Evolutionary conservation across 2,888 invertebrate species (phyloP), one percentile per base, ranked within the genome.

Genomic region (Syrista parreyssii): DNA sequence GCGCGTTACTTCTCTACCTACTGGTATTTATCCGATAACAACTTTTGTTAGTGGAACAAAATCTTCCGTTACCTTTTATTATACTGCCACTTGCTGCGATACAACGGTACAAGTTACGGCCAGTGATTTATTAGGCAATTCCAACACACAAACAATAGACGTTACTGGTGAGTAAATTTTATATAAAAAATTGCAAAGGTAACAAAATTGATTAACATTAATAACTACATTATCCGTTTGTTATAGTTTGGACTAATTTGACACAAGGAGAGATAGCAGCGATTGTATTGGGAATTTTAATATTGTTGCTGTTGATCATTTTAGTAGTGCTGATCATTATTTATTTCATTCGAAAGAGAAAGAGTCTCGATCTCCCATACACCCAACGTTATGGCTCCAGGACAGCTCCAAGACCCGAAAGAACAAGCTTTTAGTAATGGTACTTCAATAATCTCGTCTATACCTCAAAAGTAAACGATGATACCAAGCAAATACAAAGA

Each of bases 81-180:
- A 96, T 88, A 93, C 94, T 31, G 94, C 95, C 0, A 95, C 94
- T 0, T 97, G 97, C 88, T 97, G 96, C 88, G 93, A 94, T 11
- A 94, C 95, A 0, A 93, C 94, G 75, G 93, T 96, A 0, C 92
- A 95, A 68, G 90, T 97, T 6, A 94, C 93, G 1, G 96, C 96
- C 0, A 93, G 93, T 12, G 96, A 97, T 88, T 91, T 95, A 0
- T 92, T 92, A 15, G 95, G 96, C 0, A 96, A 96, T 88, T 93
- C 93, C 9, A 93, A 93, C 79, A 93, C 93, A 77, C 92, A 93
- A 74, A 93, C 92, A 31, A 92, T 96, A 15, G 95, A 97, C 88
- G 94, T 94, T 4, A 93, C 92, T 85, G 91, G 92, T 92, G 89
- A 87, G 73, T 79, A 75, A 92, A 92, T 76, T 68, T 68, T 40